These are phyloP conservation scores for Aegypius monachus DNA, from an alignment of 2,113 vertebrate genomes.

Conservation along the genomic window DNA sequence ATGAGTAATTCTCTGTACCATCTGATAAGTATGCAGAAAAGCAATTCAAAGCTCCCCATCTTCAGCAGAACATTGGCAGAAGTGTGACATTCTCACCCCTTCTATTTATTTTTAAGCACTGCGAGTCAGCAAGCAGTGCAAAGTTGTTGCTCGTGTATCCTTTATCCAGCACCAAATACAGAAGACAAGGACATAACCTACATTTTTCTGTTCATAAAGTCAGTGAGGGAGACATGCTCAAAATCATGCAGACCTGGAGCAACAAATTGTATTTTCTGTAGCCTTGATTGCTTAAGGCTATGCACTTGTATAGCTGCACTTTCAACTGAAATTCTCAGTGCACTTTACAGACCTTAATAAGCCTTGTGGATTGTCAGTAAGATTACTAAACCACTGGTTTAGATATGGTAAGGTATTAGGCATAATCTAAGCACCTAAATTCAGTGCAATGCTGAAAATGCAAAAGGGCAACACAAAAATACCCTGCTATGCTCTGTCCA, in stretches of 20 bases:
- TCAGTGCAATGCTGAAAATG: neutral
- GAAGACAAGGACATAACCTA: slow-evolving; percentile 23
- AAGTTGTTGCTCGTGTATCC: neutral
- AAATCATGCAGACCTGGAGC: neutral
- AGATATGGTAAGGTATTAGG: neutral
- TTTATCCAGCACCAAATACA: neutral
- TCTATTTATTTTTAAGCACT: slow-evolving; percentile 48
- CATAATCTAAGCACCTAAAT: neutral
- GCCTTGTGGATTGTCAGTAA: neutral
- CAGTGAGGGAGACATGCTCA: neutral
- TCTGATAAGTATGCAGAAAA: neutral
- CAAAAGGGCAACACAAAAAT: neutral
- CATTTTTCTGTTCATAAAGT: neutral
- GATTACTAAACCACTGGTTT: neutral
- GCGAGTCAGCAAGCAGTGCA: slow-evolving; percentile 18
- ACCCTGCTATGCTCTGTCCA: neutral
- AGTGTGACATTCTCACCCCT: slow-evolving; percentile 25
- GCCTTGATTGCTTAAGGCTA: neutral
- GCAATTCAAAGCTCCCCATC: neutral
- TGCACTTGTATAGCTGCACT: neutral
- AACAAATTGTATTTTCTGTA: neutral
- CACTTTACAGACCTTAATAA: neutral
- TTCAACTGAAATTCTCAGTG: neutral
- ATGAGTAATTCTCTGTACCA: neutral
- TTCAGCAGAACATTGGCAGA: neutral